Evolutionary conservation across 2,888 invertebrate genomes (phyloP).

Genomic region (Nomada lathburiana): DNA sequence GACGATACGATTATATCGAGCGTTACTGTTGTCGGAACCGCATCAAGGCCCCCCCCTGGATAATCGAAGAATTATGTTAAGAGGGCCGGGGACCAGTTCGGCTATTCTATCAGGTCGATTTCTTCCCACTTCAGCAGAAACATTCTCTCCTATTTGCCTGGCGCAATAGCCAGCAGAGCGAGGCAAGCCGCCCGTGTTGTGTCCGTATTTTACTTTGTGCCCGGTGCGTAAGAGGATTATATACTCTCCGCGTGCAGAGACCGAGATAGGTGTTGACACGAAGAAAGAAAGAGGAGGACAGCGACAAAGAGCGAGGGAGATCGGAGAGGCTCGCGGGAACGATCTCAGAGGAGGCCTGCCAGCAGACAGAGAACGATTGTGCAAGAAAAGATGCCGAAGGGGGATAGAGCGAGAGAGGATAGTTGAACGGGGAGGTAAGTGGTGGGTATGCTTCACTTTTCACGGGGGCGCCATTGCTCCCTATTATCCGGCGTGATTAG

Average conservation of each 20-base stretch:
- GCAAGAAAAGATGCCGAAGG: slow-evolving; percentile 30
- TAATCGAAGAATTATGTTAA: too few relatives aligned
- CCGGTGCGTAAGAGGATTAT: slow-evolving; percentile 84
- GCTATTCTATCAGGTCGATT: not conserved
- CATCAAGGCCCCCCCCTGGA: too few relatives aligned
- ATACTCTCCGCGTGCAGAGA: slow-evolving; percentile 61
- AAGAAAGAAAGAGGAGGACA: slow-evolving; percentile 23
- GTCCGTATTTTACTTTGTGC: slow-evolving; percentile 82
- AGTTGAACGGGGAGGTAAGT: slow-evolving; percentile 74
- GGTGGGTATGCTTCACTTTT: slow-evolving; percentile 82
- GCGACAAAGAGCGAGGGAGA: slow-evolving; percentile 20
- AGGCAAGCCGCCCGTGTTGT: slow-evolving; percentile 64
- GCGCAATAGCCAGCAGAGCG: slow-evolving; percentile 68
- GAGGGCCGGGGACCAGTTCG: too few relatives aligned
- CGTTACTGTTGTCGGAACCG: too few relatives aligned
- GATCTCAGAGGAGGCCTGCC: slow-evolving; percentile 24
- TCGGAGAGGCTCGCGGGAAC: slow-evolving; percentile 11
- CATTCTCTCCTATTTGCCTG: slow-evolving; percentile 53
- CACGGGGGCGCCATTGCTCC: slow-evolving; percentile 82
- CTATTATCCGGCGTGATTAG: slow-evolving; percentile 84
- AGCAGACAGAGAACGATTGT: slow-evolving; percentile 11
- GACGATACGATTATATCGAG: too few relatives aligned
- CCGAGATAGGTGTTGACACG: slow-evolving; percentile 31
- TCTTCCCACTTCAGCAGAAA: too few relatives aligned
- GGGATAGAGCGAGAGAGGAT: slow-evolving; percentile 27